These are phyloP conservation scores for Amphipyra berbera DNA, from an alignment of 2,888 invertebrate genomes.

Conservation along the genomic window DNA sequence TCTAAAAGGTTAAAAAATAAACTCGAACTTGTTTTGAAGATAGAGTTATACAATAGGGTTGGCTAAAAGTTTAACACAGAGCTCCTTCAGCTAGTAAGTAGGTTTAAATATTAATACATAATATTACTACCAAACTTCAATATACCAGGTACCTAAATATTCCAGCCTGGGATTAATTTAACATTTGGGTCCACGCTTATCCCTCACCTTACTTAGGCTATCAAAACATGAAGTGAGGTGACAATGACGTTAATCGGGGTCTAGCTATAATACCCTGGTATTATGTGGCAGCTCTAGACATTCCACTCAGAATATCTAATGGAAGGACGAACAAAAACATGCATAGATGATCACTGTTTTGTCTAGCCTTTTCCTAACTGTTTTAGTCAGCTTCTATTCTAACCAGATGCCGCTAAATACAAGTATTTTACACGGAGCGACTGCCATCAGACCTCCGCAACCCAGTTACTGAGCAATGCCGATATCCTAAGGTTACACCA, in stretches of 20 bases:
- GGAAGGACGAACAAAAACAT: background rate
- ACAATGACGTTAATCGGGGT: slow-evolving; percentile 34
- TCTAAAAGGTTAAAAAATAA: too few relatives aligned
- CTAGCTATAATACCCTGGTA: slow-evolving; percentile 27
- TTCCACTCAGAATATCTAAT: slow-evolving; percentile 26
- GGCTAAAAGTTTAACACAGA: too few relatives aligned
- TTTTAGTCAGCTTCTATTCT: too few relatives aligned
- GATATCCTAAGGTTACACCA: too few relatives aligned
- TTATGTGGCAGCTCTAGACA: background rate
- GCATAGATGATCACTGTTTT: background rate
- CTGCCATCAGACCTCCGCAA: too few relatives aligned
- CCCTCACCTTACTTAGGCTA: slow-evolving; percentile 25
- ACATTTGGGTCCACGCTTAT: slow-evolving; percentile 23
- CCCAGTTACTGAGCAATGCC: too few relatives aligned
- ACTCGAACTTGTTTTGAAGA: too few relatives aligned
- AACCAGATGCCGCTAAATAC: too few relatives aligned
- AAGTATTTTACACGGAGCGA: too few relatives aligned
- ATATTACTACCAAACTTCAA: background rate
- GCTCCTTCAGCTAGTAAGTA: too few relatives aligned
- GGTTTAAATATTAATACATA: background rate
- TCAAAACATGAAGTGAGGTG: slow-evolving; percentile 42
- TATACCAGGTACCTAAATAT: background rate
- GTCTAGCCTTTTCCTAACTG: too few relatives aligned
- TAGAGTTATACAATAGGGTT: too few relatives aligned
- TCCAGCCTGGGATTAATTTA: slow-evolving; percentile 16